phyloP scores from a whole-genome alignment of 2,888 invertebrate genomes.

The Invenusta paracnida region DNA sequence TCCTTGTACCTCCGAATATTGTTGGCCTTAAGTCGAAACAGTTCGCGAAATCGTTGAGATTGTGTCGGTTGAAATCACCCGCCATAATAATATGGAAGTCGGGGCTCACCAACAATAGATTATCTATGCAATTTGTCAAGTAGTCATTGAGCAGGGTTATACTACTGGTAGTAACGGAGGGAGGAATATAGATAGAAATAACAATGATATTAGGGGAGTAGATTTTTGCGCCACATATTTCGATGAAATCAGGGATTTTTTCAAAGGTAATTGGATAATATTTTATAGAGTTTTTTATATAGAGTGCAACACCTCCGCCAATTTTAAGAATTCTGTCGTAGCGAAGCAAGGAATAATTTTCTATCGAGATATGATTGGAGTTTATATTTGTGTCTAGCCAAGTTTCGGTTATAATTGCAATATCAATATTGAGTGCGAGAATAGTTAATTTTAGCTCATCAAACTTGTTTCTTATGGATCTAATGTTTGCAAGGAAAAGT shows the following conservation, averaged over 20 bases:
- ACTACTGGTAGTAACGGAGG: constrained; percentile 26
- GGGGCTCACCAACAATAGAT: constrained; percentile 29
- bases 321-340: constrained; percentile 29
- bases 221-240: constrained; percentile 23
- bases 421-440: not conserved
- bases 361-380: constrained; percentile 26
- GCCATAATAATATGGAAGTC: constrained; percentile 29
- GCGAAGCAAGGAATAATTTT: constrained; percentile 26
- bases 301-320: constrained; percentile 22
- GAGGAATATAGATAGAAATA: constrained; percentile 29
- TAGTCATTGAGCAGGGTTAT: constrained; percentile 26
- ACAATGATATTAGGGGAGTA: constrained; percentile 29
- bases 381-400: constrained; percentile 3
- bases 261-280: constrained; percentile 29
- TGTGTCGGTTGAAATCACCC: constrained; percentile 29
- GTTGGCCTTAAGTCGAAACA: constrained; percentile 26
- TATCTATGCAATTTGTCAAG: constrained; percentile 26
- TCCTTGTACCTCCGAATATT: constrained; percentile 26
- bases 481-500: not conserved
- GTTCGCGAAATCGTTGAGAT: constrained; percentile 23
- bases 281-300: constrained; percentile 26
- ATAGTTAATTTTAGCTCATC: not conserved
- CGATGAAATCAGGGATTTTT: constrained; percentile 29
- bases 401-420: not conserved
- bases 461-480: not conserved